A percentile compares a stretch with the other conserved stretches of the same genome.
Evolutionary conservation across 2,113 vertebrate genomes (phyloP).

Genomic region (Solenodon paradoxus): DNA sequence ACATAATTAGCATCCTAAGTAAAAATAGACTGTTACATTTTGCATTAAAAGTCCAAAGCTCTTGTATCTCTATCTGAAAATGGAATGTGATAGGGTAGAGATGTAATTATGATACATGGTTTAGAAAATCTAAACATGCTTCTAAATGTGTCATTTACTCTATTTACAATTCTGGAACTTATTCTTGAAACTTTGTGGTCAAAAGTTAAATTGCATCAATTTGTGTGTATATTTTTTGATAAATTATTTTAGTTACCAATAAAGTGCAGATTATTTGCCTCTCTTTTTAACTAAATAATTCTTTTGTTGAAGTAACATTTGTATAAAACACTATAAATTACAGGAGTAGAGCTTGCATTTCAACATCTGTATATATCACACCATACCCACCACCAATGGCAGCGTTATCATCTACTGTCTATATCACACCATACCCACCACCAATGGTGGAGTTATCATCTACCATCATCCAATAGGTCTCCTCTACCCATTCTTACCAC

Average conservation of each 20-base stretch:
- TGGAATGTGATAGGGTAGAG: not conserved
- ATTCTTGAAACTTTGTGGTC: not conserved
- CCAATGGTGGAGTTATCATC: not conserved
- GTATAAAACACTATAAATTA: not conserved
- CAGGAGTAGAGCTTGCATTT: not conserved
- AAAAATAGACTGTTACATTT: conserved; percentile 20
- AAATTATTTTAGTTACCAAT: not conserved
- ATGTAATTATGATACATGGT: not conserved
- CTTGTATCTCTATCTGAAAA: not conserved
- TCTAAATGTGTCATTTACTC: not conserved
- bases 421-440: not conserved
- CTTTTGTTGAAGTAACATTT: not conserved
- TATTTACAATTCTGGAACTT: not conserved
- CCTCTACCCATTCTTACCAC: not conserved
- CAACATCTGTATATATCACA: too few species aligned
- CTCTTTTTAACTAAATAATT: not conserved
- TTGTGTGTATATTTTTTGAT: not conserved
- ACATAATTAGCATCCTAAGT: not conserved
- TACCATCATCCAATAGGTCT: not conserved
- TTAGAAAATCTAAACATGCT: not conserved
- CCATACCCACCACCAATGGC: not conserved
- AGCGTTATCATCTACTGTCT: not conserved
- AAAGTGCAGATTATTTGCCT: not conserved
- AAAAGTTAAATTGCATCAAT: not conserved
- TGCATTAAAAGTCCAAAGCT: not conserved